Percentiles rank a stretch among this genome's conserved stretches.
Conservation (phyloP, 2,113 vertebrate species). For the Hydrochoerus hydrochaeris region DNA sequence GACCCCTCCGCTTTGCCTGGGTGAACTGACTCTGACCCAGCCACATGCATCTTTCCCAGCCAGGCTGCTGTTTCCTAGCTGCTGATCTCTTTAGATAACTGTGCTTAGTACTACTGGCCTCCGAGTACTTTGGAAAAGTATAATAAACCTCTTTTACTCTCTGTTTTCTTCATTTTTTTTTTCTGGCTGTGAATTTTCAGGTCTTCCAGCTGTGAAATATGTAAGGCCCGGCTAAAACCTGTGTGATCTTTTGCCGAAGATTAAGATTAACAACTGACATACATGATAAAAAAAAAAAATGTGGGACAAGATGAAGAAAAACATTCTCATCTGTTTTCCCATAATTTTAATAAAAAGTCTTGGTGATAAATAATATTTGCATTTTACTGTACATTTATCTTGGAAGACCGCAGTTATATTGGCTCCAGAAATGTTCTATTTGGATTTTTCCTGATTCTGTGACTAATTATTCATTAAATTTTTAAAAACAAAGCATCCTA, state of each 20-base stretch:
- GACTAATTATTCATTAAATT: slow-evolving; percentile 7
- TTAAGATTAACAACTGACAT: slow-evolving; percentile 67
- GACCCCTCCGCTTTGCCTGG: slow-evolving; percentile 76
- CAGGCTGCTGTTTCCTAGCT: slow-evolving; percentile 83
- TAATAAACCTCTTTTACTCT: slow-evolving; percentile 81
- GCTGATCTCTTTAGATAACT: slow-evolving; percentile 84
- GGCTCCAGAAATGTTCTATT: neutral
- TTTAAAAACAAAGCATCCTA: slow-evolving; percentile 16
- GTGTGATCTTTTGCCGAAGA: slow-evolving; percentile 71
- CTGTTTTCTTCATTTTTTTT: slow-evolving; percentile 65
- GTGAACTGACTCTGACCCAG: slow-evolving; percentile 83
- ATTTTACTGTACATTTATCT: neutral
- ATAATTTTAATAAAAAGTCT: slow-evolving; percentile 13
- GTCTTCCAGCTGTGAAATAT: slow-evolving; percentile 80
- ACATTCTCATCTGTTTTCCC: slow-evolving; percentile 9
- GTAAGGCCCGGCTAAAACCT: slow-evolving; percentile 77
- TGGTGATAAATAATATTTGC: neutral
- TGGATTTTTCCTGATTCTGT: neutral
- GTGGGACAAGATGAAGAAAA: neutral
- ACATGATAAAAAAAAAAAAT: slow-evolving; percentile 43
- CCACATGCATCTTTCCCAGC: slow-evolving; percentile 84
- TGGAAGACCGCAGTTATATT: neutral
- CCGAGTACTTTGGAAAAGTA: slow-evolving; percentile 83
- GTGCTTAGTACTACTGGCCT: slow-evolving; percentile 82
- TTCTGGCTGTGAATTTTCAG: slow-evolving; percentile 76